These are phyloP conservation scores for Apoda limacodes DNA, from an alignment of 2,888 invertebrate species.

Conservation along the genomic window DNA sequence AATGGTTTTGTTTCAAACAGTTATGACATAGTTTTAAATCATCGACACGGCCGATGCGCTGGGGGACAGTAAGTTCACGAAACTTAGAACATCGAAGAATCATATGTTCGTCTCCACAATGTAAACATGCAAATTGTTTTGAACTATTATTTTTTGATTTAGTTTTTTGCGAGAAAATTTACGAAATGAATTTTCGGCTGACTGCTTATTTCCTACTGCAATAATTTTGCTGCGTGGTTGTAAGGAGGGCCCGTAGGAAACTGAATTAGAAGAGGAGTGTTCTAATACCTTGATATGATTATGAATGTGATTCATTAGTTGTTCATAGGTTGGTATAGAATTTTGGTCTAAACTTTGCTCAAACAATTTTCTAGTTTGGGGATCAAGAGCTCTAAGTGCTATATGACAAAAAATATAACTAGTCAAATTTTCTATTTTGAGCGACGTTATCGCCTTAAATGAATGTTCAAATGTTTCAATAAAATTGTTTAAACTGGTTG, in stretches of 20 bases:
- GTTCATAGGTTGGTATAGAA: slow-evolving; percentile 5
- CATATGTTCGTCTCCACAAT: slow-evolving; percentile 3
- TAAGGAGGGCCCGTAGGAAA: no score
- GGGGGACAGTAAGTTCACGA: slow-evolving; percentile 1
- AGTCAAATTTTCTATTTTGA: slow-evolving; percentile 7
- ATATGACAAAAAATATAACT: slow-evolving; percentile 10
- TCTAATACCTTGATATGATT: slow-evolving; percentile 8
- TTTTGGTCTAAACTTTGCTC: slow-evolving; percentile 10
- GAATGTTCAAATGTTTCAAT: slow-evolving; percentile 12
- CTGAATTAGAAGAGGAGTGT: slow-evolving; percentile 1
- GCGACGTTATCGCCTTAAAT: slow-evolving; percentile 10
- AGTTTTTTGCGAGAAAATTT: neutral
- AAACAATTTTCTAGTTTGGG: slow-evolving; percentile 6
- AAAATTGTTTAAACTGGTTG: slow-evolving; percentile 7
- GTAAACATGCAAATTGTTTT: slow-evolving; percentile 1
- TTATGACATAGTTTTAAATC: slow-evolving; percentile 1
- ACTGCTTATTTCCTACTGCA: neutral
- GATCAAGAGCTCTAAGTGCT: slow-evolving; percentile 8
- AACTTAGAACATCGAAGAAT: slow-evolving; percentile 4
- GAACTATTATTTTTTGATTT: neutral
- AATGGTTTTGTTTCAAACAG: slow-evolving; percentile 4
- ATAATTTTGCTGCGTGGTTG: no score
- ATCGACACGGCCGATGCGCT: slow-evolving; percentile 5
- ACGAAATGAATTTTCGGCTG: neutral
- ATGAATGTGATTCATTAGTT: slow-evolving; percentile 5